Evolutionary conservation across 2,797 vertebrate genomes (phyloP), one percentile per base, ranked within the genome.

Genomic region (Melanotaenia trifasciata): DNA sequence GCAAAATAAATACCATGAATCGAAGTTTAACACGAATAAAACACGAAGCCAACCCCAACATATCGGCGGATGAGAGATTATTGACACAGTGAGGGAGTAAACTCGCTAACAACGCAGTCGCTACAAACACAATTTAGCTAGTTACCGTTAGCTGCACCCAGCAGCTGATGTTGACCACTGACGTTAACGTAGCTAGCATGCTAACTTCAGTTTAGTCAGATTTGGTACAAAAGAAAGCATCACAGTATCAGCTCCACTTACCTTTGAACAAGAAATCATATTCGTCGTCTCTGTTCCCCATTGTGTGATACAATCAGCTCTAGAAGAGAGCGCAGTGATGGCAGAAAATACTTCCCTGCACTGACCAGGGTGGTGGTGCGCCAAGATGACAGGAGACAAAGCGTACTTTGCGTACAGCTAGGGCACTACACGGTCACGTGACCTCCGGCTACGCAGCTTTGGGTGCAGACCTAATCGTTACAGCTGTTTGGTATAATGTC

Each of bases 261-360:
- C 95, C 95, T 94, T 96, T 95, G 74, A 96, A 96, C 68, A 96
- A 89, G 89, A 95, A 96, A 64, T 96, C 95, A 36, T 96, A 96
- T 59, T 96, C 95, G 72, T 96, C 95, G 78, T 96, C 95, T 80
- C 95, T 91, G 87, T 95, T 95, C 32, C 94, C 95, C 95, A 96
- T 95, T 2, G 35, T 86, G 50, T 24, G 40, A 35, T 33, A 32
- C 20, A 9, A 24, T 75, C 53, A 63, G 62, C 60, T 67, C 22
- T 38, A 3, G 12, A 18, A 72, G 18, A 72, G 72, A 36, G 1
- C 28, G 74, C 64, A 64, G 78, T 51, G 78, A 66, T 32, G 63
- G 72, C 6, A 66, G 60, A 54, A 53, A 32, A 35, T 22, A 35
- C 26, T 33, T 66, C 58, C 71, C 80, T 57, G 77, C 40, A 50